Conservation (phyloP, 2,113 vertebrate species). For the Diadophis punctatus region DNA sequence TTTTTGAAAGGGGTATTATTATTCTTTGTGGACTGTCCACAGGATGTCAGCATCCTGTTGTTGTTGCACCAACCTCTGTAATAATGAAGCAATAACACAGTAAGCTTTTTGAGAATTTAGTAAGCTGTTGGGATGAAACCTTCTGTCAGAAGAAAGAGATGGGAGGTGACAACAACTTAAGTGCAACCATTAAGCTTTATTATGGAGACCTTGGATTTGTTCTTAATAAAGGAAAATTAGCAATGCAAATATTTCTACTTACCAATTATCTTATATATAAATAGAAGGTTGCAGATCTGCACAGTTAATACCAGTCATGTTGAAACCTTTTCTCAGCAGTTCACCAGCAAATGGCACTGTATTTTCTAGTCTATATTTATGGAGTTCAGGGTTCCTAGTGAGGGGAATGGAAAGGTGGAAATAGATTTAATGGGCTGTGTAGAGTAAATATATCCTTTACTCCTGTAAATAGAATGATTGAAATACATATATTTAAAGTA, state of each 20-base stretch:
- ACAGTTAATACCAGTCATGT: constrained; percentile 53
- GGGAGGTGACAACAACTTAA: constrained; percentile 52
- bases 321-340: constrained; percentile 63
- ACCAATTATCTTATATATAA: constrained; percentile 71
- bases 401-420: constrained; percentile 50
- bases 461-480: constrained; percentile 58
- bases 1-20: constrained; percentile 3
- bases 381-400: constrained; percentile 49
- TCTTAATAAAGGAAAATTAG: constrained; percentile 66
- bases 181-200: constrained; percentile 59
- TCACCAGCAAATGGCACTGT: constrained; percentile 52
- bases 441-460: constrained; percentile 58
- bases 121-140: constrained; percentile 23
- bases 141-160: background rate
- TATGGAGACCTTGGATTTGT: constrained; percentile 50
- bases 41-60: constrained; percentile 48
- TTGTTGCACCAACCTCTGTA: constrained; percentile 30
- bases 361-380: constrained; percentile 52
- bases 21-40: background rate
- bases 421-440: constrained; percentile 62
- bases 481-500: constrained; percentile 41
- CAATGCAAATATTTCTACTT: constrained; percentile 72
- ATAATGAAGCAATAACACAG: constrained; percentile 44
- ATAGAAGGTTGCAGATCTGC: constrained; percentile 58
- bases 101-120: constrained; percentile 33